phyloP scores from a whole-genome alignment of 1,140 invertebrate genomes.

The Diplogasteroides magnus region DNA sequence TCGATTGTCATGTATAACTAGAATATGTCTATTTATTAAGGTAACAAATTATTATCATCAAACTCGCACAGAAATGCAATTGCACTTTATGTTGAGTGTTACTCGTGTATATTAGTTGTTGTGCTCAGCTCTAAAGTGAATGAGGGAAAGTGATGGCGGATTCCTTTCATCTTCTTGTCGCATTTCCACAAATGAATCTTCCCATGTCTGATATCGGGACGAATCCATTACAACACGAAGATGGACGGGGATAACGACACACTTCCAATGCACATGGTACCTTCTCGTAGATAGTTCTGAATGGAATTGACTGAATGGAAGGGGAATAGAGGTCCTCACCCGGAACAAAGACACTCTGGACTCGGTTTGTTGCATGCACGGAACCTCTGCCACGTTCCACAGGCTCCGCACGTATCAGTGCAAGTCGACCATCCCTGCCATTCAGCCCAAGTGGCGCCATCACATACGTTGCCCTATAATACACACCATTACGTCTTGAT shows the following conservation, averaged over 20 bases:
- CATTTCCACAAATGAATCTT: slow-evolving; percentile 18
- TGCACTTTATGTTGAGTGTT: too few relatives aligned
- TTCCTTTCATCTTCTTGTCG: too few relatives aligned
- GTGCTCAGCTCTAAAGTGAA: too few relatives aligned
- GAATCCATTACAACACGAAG: slow-evolving; percentile 13
- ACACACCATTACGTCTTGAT: neutral
- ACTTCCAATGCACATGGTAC: slow-evolving; percentile 10
- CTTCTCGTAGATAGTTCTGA: slow-evolving; percentile 7
- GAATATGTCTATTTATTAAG: too few relatives aligned
- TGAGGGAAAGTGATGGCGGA: too few relatives aligned
- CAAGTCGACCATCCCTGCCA: slow-evolving; percentile 17
- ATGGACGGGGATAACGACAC: slow-evolving; percentile 6
- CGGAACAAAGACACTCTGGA: slow-evolving; percentile 9
- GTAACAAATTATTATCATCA: too few relatives aligned
- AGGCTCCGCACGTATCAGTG: slow-evolving; percentile 16
- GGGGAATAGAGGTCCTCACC: slow-evolving; percentile 2
- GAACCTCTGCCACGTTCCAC: slow-evolving; percentile 13
- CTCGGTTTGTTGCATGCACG: slow-evolving; percentile 11
- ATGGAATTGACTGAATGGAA: neutral
- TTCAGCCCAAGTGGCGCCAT: neutral
- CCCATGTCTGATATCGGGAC: neutral
- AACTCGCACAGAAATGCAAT: too few relatives aligned
- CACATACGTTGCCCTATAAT: neutral
- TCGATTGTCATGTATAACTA: too few relatives aligned
- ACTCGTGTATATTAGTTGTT: too few relatives aligned